Base-by-base conservation (phyloP, 2,113 vertebrate genomes). In the Acrocephalus kingi region DNA sequence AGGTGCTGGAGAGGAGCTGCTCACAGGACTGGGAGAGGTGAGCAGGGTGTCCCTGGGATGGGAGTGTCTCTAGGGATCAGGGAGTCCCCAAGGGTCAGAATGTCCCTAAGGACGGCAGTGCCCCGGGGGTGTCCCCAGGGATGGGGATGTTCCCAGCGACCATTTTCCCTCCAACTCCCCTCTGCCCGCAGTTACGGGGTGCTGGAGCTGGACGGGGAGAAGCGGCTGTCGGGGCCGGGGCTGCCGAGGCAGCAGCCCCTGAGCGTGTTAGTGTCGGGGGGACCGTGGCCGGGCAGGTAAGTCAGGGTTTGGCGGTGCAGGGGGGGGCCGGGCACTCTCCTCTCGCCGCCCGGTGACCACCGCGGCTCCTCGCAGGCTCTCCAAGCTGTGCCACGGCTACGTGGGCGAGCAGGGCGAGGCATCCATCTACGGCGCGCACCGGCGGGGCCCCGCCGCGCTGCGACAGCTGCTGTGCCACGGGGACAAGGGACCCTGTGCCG, bases 1-100 rank as follows among this genome's bases (percentile, higher is more conserved):
- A 96, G 54, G 96, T 91, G 74, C 72, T 95, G 94, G 95, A 95
- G 75, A 88, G 72, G 67, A 95, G 41, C 85, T 97, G 95, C 88
- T 92, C 79, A 0, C 90, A 93, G 90, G 71, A 69, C 63, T 97
- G 96, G 95, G 93, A 95, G 21, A 73, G 91, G 95, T 96, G 73
- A 97, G 87, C 0, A 0, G 30, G 16, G 6, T 2, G 2, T 41
- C n/a, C 16, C 28, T 7, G 35, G 59, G 15, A 25, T 4, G 4
- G 7, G 7, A 20, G 2, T 7, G 27, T 45, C n/a, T 25, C 58
- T n/a, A 35, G 58, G n/a, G 58, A 59, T 59, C n/a, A 59, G n/a
- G n/a, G 22, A 39, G 45, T 51, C 62, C 55, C 31, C 43, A 9
- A 13, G 45, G 33, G 4, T 45, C 27, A 27, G 9, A 21, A n/a